Evolutionary conservation across 1,140 invertebrate genomes (phyloP).

Genomic region (Diabrotica undecimpunctata): DNA sequence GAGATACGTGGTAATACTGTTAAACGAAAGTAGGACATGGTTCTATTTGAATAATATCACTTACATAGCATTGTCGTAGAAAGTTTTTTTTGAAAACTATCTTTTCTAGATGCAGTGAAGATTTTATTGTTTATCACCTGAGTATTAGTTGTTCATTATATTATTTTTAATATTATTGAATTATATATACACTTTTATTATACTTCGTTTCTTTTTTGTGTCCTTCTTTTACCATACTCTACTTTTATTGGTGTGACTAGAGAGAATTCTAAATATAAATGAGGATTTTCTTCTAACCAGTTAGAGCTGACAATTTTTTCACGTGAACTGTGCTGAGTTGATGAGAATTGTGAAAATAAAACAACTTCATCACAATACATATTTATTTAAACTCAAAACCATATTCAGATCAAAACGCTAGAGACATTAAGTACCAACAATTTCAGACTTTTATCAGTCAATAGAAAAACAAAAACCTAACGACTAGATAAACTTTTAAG

Average conservation of each 20-base stretch:
- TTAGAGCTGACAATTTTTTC: too few relatives aligned
- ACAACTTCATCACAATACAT: too few relatives aligned
- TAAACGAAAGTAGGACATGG: not conserved
- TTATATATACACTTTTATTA: constrained; percentile 3
- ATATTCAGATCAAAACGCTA: too few relatives aligned
- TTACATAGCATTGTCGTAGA: not conserved
- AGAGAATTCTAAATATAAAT: too few relatives aligned
- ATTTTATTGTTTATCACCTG: constrained; percentile 2
- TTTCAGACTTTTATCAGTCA: too few relatives aligned
- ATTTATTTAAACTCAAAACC: too few relatives aligned
- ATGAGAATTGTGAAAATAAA: too few relatives aligned
- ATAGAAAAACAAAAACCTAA: not conserved
- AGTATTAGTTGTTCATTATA: constrained; percentile 1
- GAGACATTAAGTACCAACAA: too few relatives aligned
- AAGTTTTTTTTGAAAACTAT: not conserved
- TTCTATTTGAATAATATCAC: constrained; percentile 1
- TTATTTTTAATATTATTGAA: constrained; percentile 3
- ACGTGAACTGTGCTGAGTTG: too few relatives aligned
- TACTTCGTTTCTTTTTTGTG: not conserved
- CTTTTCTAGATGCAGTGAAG: not conserved
- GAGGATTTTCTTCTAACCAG: too few relatives aligned
- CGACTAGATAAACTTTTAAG: not conserved
- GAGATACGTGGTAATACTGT: not conserved
- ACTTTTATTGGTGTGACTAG: too few relatives aligned
- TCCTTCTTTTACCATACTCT: too few relatives aligned